Evolutionary conservation across 2,888 invertebrate genomes (phyloP).

Genomic region (Drosophila percnosoma): DNA sequence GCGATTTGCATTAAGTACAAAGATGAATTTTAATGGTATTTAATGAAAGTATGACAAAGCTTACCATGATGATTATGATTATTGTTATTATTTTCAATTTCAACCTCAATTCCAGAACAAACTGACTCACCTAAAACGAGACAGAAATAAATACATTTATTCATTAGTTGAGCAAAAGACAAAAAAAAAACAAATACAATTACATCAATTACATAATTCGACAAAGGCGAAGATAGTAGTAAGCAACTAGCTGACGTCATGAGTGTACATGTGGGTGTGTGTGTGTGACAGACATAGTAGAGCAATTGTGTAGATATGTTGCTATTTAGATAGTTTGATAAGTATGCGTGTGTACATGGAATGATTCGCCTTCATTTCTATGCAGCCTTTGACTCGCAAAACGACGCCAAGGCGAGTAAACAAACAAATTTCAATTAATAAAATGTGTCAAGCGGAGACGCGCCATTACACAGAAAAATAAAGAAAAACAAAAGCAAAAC

Average conservation of each 20-base stretch:
- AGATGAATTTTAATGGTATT: conserved; percentile 83
- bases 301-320: background rate
- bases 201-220: conserved; percentile 24
- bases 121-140: conserved; percentile 84
- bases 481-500: conserved; percentile 11
- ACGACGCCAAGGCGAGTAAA: conserved; percentile 35
- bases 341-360: background rate
- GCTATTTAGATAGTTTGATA: conserved; percentile 5
- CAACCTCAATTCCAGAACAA: conserved; percentile 85
- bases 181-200: background rate
- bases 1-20: conserved; percentile 46
- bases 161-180: conserved; percentile 13
- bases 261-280: background rate
- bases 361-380: background rate
- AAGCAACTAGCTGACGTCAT: conserved; percentile 26
- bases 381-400: conserved; percentile 20
- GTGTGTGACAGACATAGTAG: background rate
- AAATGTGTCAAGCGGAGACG: conserved; percentile 77
- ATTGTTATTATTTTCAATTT: conserved; percentile 85
- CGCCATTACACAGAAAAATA: conserved; percentile 65
- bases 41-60: conserved; percentile 85
- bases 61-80: conserved; percentile 85
- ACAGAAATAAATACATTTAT: conserved; percentile 46
- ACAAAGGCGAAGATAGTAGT: conserved; percentile 19
- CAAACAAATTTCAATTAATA: conserved; percentile 80